Base-by-base conservation (phyloP, 2,113 vertebrate species). In the Austrofundulus limnaeus region DNA sequence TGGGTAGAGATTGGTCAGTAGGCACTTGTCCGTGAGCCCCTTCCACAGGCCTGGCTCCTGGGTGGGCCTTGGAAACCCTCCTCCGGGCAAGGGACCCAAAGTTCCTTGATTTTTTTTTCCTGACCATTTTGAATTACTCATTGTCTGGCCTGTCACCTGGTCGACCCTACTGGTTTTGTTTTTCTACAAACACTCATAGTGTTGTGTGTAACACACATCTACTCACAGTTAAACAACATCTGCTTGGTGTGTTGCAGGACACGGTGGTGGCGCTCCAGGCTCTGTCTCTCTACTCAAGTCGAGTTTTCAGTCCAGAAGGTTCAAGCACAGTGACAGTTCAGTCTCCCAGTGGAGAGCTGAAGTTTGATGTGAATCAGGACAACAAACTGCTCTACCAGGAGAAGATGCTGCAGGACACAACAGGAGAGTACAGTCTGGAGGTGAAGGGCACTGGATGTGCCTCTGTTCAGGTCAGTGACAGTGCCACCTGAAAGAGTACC, bases 381-480 rank as follows among this genome's bases (percentile, higher is more conserved):
- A 97, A 95, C 82, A 92, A 92, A 37, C 87, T 96, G 52, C 82
- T 96, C 57, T 92, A 95, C 7, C 96, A 98, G 72, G 92, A 93
- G 11, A n/a, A 71, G 50, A 0, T 64, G 16, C 82, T 94, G 78
- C 46, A 84, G n/a, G 70, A 69, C 0, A n/a, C 86, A 13, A 83
- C 85, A 0, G 94, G 89, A 39, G 77, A 63, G 1, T 91, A 91
- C 85, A 79, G 23, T 0, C 34, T 95, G 82, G 81, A 92, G 73
- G 92, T 88, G 46, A 80, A 84, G 0, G 93, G 94, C 57, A 81
- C 47, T 42, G 81, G 89, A 0, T 94, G 94, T 57, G 82, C 87
- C 59, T 89, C 87, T 38, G 59, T 85, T 1, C 91, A 88, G 93
- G 94, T 94, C 47, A 72, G 91, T 69, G 46, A 13, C 28, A 31